These are phyloP conservation scores for Adelognathus sp. DNA, from an alignment of 2,888 invertebrate species.

Conservation along the genomic window DNA sequence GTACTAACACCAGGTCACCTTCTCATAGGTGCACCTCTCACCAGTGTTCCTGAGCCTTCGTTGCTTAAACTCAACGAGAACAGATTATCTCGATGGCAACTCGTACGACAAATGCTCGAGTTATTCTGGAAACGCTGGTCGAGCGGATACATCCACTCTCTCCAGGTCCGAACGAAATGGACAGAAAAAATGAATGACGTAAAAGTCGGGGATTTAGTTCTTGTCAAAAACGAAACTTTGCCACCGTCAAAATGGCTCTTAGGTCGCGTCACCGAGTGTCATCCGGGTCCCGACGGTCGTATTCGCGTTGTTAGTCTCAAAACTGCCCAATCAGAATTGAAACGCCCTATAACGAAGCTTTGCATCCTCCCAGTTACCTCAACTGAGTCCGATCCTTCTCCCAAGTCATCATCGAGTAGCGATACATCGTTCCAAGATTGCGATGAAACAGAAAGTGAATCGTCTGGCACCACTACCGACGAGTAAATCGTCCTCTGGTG, in stretches of 20 bases:
- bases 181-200: neutral
- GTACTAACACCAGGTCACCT: neutral
- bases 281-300: conserved; percentile 8
- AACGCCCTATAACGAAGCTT: conserved; percentile 1
- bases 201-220: neutral
- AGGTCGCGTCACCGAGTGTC: conserved; percentile 12
- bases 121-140: conserved; percentile 13
- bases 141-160: conserved; percentile 9
- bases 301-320: neutral
- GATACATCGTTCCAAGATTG: neutral
- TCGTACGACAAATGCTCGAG: conserved; percentile 2
- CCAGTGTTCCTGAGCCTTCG: neutral
- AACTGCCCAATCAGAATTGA: neutral
- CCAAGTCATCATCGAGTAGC: neutral
- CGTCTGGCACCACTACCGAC: neutral
- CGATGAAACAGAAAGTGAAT: neutral
- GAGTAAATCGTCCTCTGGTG: conserved; percentile 2
- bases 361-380: neutral
- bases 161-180: conserved; percentile 8
- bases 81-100: conserved; percentile 11
- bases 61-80: neutral
- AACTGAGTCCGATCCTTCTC: neutral
- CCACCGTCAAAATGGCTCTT: conserved; percentile 11
- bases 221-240: neutral
- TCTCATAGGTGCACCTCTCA: neutral